phyloP scores from a whole-genome alignment of 2,888 invertebrate species.

The Cacoxenus indagator region DNA sequence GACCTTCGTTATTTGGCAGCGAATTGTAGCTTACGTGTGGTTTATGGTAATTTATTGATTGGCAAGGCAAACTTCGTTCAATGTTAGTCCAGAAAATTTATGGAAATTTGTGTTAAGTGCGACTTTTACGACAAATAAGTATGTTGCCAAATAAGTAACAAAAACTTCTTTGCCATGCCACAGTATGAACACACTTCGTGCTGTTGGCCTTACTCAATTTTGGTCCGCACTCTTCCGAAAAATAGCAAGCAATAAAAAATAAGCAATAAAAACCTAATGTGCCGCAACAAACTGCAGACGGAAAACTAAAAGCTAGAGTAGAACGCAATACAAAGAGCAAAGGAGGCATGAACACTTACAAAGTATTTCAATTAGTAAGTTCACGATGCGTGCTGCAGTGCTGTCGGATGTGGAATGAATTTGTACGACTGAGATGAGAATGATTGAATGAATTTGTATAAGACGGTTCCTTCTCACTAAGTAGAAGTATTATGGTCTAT shows the following conservation, averaged over 20 bases:
- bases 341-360: not conserved
- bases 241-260: not conserved
- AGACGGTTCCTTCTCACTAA: too few species aligned
- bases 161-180: not conserved
- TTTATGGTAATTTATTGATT: slow-evolving; percentile 60
- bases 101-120: slow-evolving; percentile 49
- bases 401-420: too few species aligned
- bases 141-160: not conserved
- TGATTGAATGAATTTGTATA: too few species aligned
- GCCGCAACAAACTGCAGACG: slow-evolving; percentile 13
- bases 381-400: too few species aligned
- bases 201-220: not conserved
- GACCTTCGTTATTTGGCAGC: slow-evolving; percentile 8
- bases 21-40: slow-evolving; percentile 36
- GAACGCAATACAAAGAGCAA: not conserved
- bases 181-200: not conserved
- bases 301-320: not conserved
- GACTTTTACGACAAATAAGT: slow-evolving; percentile 53
- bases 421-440: too few species aligned
- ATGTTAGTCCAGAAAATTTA: slow-evolving; percentile 44
- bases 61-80: slow-evolving; percentile 30
- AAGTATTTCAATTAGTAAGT: not conserved
- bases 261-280: slow-evolving; percentile 3
- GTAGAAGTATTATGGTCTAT: too few species aligned
- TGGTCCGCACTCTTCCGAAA: not conserved